Evolutionary conservation across 1,140 invertebrate species (phyloP).

Genomic region (Ylistrum balloti): DNA sequence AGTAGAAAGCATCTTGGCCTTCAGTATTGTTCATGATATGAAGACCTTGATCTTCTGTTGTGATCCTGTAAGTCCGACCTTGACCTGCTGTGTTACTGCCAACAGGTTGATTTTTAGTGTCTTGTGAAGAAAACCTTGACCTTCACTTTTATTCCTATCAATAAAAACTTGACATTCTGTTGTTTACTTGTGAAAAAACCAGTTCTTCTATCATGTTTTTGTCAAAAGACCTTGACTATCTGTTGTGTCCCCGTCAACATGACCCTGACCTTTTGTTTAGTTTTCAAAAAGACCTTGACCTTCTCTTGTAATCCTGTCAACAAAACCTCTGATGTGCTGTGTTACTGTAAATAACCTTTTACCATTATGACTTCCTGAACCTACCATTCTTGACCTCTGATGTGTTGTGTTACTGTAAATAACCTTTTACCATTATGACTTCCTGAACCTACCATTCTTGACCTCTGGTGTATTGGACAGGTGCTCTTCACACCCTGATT

Average conservation of each 20-base stretch:
- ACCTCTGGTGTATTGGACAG: too few relatives aligned
- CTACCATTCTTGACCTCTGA: too few relatives aligned
- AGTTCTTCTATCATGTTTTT: too few relatives aligned
- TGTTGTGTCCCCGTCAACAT: not conserved
- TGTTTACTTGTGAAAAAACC: not conserved
- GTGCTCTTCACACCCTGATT: too few relatives aligned
- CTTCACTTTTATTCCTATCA: not conserved
- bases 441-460: too few relatives aligned
- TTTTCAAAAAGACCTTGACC: not conserved
- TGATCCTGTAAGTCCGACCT: not conserved
- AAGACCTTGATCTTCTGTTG: not conserved
- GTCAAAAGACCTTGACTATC: not conserved
- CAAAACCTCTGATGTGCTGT: too few relatives aligned
- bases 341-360: too few relatives aligned
- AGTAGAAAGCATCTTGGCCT: too few relatives aligned
- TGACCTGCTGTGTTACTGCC: not conserved
- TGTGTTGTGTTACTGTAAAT: too few relatives aligned
- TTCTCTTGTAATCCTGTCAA: not conserved
- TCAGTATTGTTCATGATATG: not conserved
- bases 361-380: too few relatives aligned
- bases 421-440: too few relatives aligned
- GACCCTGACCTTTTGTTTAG: not conserved
- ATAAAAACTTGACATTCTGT: not conserved
- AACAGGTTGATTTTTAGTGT: not conserved
- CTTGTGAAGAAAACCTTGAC: not conserved